Evolutionary conservation across 2,888 invertebrate species (phyloP).

Genomic region (Tipula vernalis): DNA sequence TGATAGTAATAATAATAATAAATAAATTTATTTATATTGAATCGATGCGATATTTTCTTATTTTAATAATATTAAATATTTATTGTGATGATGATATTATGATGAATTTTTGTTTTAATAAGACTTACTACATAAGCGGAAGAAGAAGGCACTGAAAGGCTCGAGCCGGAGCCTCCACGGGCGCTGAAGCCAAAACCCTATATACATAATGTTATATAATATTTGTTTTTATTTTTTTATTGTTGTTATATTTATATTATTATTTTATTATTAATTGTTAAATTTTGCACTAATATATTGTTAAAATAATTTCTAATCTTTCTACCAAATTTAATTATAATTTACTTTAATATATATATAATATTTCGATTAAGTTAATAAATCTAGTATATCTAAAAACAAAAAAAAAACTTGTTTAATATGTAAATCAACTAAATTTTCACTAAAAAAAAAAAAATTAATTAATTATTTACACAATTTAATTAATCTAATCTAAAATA

Average conservation of each 20-base stretch:
- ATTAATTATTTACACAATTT: neutral
- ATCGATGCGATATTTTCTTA: neutral
- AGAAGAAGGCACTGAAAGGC: conserved; percentile 70
- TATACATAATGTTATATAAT: conserved; percentile 15
- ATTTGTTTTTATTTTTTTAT: conserved; percentile 16
- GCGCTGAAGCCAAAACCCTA: conserved; percentile 53
- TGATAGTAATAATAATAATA: neutral
- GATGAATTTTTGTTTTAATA: conserved; percentile 21
- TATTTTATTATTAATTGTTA: neutral
- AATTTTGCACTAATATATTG: neutral
- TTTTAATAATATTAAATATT: neutral
- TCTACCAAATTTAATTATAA: neutral
- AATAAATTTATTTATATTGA: neutral
- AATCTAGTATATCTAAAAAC: neutral
- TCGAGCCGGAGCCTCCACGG: conserved; percentile 63
- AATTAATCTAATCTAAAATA: conserved; percentile 7
- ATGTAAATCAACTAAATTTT: neutral
- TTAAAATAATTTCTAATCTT: conserved; percentile 5
- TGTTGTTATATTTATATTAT: conserved; percentile 8
- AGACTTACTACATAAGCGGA: conserved; percentile 56
- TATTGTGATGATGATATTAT: neutral
- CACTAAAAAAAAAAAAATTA: neutral
- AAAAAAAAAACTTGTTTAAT: neutral
- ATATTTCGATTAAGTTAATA: neutral
- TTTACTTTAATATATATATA: neutral